Conservation (phyloP, 2,797 vertebrate genomes). For the Pampus argenteus region DNA sequence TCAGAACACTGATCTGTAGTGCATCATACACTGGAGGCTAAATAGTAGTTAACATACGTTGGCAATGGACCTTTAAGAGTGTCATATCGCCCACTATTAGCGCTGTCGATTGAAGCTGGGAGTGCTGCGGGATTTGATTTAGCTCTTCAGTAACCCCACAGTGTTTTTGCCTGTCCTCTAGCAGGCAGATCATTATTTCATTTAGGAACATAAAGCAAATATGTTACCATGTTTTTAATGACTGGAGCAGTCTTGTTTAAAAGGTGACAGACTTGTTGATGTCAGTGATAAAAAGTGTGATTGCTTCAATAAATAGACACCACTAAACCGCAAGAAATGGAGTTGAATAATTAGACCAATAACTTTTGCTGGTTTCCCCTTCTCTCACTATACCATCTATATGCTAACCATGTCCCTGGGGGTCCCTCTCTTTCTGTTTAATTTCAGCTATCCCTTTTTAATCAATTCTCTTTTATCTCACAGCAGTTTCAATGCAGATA, state of each 20-base stretch:
- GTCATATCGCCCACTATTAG: conserved; percentile 57
- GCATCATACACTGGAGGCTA: conserved; percentile 44
- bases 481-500: conserved; percentile 73
- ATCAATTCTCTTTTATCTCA: conserved; percentile 81
- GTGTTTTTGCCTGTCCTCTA: conserved; percentile 36
- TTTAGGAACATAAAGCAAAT: conserved; percentile 63
- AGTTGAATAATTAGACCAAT: conserved; percentile 74
- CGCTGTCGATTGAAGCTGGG: conserved; percentile 45
- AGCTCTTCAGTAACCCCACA: conserved; percentile 32
- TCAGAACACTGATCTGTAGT: conserved; percentile 37
- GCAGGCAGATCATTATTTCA: conserved; percentile 63
- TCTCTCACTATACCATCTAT: conserved; percentile 71
- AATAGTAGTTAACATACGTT: conserved; percentile 64
- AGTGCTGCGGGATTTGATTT: conserved; percentile 42
- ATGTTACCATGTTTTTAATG: conserved; percentile 55
- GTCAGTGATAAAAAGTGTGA: conserved; percentile 71
- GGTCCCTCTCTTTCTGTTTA: conserved; percentile 67
- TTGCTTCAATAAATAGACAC: conserved; percentile 65
- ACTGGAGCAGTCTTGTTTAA: conserved; percentile 58
- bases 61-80: conserved; percentile 71
- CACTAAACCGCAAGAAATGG: conserved; percentile 63
- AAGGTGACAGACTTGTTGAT: conserved; percentile 65
- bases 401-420: conserved; percentile 77
- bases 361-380: conserved; percentile 64
- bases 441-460: conserved; percentile 79